Evolutionary conservation across 2,113 vertebrate genomes (phyloP), one percentile per base, ranked within the genome.

Genomic region (Chunga burmeisteri): DNA sequence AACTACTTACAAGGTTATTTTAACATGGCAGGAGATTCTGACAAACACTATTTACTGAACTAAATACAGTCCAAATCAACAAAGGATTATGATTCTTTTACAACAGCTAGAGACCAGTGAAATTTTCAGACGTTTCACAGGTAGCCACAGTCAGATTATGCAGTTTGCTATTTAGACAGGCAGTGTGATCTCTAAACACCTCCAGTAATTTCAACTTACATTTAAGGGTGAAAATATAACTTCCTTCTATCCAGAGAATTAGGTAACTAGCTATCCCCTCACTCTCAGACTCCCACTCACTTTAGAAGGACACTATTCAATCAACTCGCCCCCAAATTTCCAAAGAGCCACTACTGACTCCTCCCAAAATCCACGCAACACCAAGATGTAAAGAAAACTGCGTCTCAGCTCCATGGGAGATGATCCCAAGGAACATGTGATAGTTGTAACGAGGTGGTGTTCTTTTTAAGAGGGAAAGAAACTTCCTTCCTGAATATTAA

Each of bases 401-500:
- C 1, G 5, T 22, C 90, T 16, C 34, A 26, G 65, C 95, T 88
- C 83, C 80, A 23, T 0, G 4, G 83, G 81, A 79, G 62, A 81
- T 1, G 34, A 81, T 75, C 80, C 83, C 86, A 42, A 55, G 62
- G 71, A 87, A 65, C 61, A 62, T 1, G 18, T 7, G 53, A 89
- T 7, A 56, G 61, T 23, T 72, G 65, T 79, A 95, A 92, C 23
- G 77, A 94, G 86, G 78, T 91, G 89, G 17, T 49, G 49, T 0
- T 94, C 66, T 66, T 89, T 94, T 90, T 38, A 87, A 88, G 81
- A 96, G 34, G 50, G 93, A 91, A 89, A 91, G 81, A 68, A 96
- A 87, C 89, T 96, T 97, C 97, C 95, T 96, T 94, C 94, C 95
- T 88, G 91, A 89, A 91, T 82, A 91, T 89, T 93, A 95, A 94